Evolutionary conservation across 2,113 vertebrate species (phyloP).

Genomic region (Lepus europaeus): DNA sequence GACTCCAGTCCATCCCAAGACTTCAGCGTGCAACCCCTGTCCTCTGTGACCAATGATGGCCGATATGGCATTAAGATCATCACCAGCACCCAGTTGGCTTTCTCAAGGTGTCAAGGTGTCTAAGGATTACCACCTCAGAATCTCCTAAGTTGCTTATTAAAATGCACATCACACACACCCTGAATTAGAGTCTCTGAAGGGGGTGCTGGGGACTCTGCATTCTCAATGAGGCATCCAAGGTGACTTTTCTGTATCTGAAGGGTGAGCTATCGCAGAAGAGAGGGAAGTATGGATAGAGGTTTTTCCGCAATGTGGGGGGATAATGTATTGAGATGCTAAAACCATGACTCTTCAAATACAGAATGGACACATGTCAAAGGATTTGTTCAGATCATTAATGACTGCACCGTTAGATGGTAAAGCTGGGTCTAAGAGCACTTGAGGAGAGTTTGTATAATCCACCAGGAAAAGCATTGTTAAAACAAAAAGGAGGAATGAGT

Average conservation of each 20-base stretch:
- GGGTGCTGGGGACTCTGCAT: neutral
- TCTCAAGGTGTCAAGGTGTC: neutral
- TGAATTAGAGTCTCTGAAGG: neutral
- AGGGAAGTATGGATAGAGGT: neutral
- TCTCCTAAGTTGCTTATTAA: neutral
- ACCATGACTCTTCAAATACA: neutral
- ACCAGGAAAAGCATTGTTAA: constrained; percentile 20
- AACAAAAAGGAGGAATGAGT: neutral
- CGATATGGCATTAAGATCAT: neutral
- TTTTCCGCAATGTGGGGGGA: neutral
- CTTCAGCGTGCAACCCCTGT: neutral
- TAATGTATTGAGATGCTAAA: constrained; percentile 29
- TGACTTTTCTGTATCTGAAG: neutral
- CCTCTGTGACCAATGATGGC: neutral
- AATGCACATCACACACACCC: neutral
- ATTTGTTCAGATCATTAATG: constrained; percentile 22
- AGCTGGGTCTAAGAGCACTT: neutral
- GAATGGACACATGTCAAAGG: neutral
- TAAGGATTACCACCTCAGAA: neutral
- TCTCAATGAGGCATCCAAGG: neutral
- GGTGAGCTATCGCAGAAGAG: neutral
- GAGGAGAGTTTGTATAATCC: neutral
- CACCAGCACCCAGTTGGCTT: neutral
- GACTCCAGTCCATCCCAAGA: neutral
- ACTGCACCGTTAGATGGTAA: neutral